Conservation (phyloP, 2,888 invertebrate species). For the Cephus nigrinus region DNA sequence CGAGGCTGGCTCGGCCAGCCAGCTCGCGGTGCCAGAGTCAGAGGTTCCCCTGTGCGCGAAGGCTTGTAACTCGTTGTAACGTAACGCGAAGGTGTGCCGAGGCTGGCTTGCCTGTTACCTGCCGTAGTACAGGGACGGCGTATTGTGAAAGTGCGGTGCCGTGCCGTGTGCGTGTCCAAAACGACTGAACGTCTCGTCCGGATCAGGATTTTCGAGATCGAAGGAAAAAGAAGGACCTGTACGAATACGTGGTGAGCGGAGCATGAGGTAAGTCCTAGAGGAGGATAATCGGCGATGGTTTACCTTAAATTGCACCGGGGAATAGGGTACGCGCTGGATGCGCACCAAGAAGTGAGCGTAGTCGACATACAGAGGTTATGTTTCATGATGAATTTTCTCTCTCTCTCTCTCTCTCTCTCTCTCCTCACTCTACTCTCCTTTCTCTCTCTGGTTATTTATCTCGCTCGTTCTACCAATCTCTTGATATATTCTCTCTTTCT, state of each 20-base stretch:
- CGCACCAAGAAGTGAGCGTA: not conserved
- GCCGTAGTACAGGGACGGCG: conserved; percentile 24
- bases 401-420: not conserved
- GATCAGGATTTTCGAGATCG: conserved; percentile 17
- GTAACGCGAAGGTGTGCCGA: conserved; percentile 49
- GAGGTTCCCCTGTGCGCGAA: conserved; percentile 23
- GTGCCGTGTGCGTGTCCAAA: conserved; percentile 19
- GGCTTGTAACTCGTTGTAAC: conserved; percentile 47
- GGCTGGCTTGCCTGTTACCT: conserved; percentile 37
- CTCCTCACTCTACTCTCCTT: not conserved
- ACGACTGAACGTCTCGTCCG: not conserved
- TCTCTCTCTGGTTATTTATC: conserved; percentile 8
- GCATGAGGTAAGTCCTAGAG: conserved; percentile 39
- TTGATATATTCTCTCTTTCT: conserved; percentile 15
- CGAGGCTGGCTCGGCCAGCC: conserved; percentile 32
- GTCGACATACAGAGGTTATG: conserved; percentile 43
- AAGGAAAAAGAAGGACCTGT: not conserved
- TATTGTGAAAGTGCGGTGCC: conserved; percentile 22
- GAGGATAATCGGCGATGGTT: conserved; percentile 20
- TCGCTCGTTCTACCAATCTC: not conserved
- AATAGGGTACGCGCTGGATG: conserved; percentile 11
- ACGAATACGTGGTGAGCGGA: conserved; percentile 9
- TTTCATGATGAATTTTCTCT: conserved; percentile 43
- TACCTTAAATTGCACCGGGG: conserved; percentile 21
- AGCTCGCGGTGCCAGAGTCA: conserved; percentile 28